phyloP scores from a whole-genome alignment of 2,888 invertebrate species.

The Lasioglossum calceatum region DNA sequence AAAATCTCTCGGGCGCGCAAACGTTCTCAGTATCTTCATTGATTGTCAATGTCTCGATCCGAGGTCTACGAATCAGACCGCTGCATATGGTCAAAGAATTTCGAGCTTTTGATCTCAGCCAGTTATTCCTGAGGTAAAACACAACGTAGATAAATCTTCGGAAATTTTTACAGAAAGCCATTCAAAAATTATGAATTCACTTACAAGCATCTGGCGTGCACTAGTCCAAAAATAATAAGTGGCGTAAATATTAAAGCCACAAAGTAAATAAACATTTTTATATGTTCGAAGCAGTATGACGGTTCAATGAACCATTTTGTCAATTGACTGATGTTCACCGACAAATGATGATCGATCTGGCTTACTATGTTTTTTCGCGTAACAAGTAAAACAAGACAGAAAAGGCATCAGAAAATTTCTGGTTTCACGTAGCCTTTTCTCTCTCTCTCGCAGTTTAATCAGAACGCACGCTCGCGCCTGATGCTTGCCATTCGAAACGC shows the following conservation, averaged over 20 bases:
- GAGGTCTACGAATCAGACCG: conserved; percentile 12
- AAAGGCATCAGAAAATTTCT: background rate
- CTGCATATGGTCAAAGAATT: conserved; percentile 5
- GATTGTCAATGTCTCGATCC: conserved; percentile 3
- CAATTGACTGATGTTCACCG: conserved; percentile 36
- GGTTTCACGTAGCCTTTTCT: background rate
- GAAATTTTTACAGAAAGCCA: background rate
- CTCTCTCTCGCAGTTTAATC: conserved; percentile 12
- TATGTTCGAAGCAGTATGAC: conserved; percentile 48
- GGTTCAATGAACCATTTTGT: conserved; percentile 39
- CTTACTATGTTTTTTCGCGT: conserved; percentile 23
- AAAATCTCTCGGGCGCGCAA: background rate
- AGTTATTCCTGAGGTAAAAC: conserved; percentile 28
- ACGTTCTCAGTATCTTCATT: background rate
- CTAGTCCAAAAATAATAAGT: conserved; percentile 75
- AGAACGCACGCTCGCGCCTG: conserved; percentile 26
- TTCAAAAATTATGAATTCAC: conserved; percentile 38
- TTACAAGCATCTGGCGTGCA: conserved; percentile 71
- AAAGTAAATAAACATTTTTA: conserved; percentile 74
- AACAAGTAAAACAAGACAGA: conserved; percentile 11
- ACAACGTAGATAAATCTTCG: background rate
- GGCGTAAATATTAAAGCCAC: conserved; percentile 65
- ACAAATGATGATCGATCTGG: conserved; percentile 29
- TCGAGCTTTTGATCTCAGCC: conserved; percentile 29
- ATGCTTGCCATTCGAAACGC: conserved; percentile 38